A percentile compares a stretch with the other conserved stretches of the same genome.
Conservation (phyloP, 1,140 invertebrate species). For the Drosophila quadrilineata region DNA sequence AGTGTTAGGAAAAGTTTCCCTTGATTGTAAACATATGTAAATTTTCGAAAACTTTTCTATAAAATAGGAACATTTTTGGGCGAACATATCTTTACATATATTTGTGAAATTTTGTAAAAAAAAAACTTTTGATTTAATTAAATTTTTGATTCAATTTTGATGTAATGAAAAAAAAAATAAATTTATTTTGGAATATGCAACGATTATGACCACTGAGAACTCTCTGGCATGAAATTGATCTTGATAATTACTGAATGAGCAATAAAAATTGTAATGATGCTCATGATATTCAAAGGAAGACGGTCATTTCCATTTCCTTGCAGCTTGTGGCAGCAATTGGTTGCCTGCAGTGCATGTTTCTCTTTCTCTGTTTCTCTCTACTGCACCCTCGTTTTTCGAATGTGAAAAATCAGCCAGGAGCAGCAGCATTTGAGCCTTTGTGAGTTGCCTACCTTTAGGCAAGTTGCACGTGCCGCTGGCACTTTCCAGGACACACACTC, state of each 20-base stretch:
- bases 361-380: conserved; percentile 4
- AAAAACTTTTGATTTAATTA: not conserved
- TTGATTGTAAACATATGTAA: conserved; percentile 2
- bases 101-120: not conserved
- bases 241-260: conserved; percentile 22
- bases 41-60: too few species aligned
- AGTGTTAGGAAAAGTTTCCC: conserved; percentile 1
- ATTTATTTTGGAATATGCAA: not conserved
- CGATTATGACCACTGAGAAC: not conserved
- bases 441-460: conserved; percentile 51
- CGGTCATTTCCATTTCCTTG: conserved; percentile 43
- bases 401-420: conserved; percentile 63
- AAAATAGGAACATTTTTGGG: too few species aligned
- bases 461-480: conserved; percentile 27
- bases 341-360: not conserved
- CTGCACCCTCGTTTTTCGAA: conserved; percentile 1
- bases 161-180: not conserved
- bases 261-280: conserved; percentile 46
- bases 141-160: not conserved
- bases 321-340: conserved; percentile 12
- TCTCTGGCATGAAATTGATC: conserved; percentile 23
- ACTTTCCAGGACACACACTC: conserved; percentile 19
- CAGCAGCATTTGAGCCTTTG: conserved; percentile 45
- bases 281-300: conserved; percentile 41
- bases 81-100: not conserved